These are phyloP conservation scores for Daphoenositta chrysoptera DNA, from an alignment of 2,113 vertebrate species.

Conservation along the genomic window DNA sequence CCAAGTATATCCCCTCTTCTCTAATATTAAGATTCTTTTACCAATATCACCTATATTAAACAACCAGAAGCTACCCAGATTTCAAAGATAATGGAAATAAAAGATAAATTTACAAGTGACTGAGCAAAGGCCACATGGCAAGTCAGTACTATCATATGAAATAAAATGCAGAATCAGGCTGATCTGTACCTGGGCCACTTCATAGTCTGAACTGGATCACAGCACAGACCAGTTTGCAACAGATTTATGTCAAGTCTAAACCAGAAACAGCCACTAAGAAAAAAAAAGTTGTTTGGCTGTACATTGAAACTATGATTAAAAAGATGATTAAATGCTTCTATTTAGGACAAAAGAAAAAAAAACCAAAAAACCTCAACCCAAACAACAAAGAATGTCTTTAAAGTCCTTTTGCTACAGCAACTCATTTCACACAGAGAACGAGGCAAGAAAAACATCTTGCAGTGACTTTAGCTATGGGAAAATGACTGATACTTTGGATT, in stretches of 20 bases:
- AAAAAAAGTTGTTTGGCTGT: background rate
- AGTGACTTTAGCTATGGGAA: background rate
- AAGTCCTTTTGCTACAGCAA: background rate
- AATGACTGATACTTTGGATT: background rate
- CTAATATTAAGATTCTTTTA: background rate
- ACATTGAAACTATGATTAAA: background rate
- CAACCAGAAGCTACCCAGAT: background rate
- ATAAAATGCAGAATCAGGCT: background rate
- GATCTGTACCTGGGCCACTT: background rate
- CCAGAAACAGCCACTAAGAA: background rate
- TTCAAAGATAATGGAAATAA: background rate
- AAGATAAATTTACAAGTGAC: background rate
- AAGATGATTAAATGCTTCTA: conserved; percentile 22
- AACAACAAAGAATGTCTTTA: background rate
- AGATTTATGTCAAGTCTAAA: background rate
- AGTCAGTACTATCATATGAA: rapidly evolving
- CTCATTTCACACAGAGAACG: background rate
- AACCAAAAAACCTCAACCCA: background rate
- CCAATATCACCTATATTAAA: background rate
- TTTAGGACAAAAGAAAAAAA: background rate
- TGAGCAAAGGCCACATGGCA: background rate
- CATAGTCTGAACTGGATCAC: background rate
- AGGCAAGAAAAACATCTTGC: background rate
- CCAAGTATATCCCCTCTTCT: background rate
- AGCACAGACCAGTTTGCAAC: background rate